Conservation (phyloP, 1,140 invertebrate genomes). For the Neuroterus valhalla region DNA sequence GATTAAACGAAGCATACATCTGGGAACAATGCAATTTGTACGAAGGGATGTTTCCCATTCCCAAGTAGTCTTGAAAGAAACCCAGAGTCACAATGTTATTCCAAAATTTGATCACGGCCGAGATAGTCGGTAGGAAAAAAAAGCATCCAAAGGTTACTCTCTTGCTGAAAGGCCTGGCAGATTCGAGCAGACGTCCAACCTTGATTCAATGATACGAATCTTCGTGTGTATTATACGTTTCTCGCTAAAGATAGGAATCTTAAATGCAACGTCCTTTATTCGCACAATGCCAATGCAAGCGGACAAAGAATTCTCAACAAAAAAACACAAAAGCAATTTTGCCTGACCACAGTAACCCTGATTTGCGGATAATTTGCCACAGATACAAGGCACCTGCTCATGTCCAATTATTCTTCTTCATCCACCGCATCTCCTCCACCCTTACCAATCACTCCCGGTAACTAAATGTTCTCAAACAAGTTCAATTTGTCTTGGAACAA, state of each 20-base stretch:
- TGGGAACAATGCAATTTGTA: slow-evolving; percentile 46
- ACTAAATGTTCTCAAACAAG: slow-evolving; percentile 2
- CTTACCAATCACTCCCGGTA: not conserved
- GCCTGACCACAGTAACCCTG: not conserved
- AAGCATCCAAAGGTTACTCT: slow-evolving; percentile 47
- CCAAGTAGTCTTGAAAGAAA: slow-evolving; percentile 38
- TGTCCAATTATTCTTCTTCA: slow-evolving; percentile 44
- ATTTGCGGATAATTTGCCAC: slow-evolving; percentile 51
- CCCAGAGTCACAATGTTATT: slow-evolving; percentile 46
- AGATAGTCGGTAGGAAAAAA: slow-evolving; percentile 50
- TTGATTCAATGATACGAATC: slow-evolving; percentile 55
- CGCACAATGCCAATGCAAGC: slow-evolving; percentile 33
- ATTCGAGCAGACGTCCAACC: slow-evolving; percentile 53
- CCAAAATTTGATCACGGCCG: slow-evolving; percentile 31
- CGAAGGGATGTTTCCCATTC: slow-evolving; percentile 41
- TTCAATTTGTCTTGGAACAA: not conserved
- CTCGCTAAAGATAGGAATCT: slow-evolving; percentile 47
- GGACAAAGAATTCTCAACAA: slow-evolving; percentile 39
- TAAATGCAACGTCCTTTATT: slow-evolving; percentile 39
- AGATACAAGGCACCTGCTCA: slow-evolving; percentile 45
- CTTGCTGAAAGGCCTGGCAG: slow-evolving; percentile 53
- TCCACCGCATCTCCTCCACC: slow-evolving; percentile 4
- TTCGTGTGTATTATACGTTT: slow-evolving; percentile 48
- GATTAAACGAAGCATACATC: slow-evolving; percentile 21
- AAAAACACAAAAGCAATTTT: slow-evolving; percentile 23